phyloP scores from a whole-genome alignment of 2,797 vertebrate species.

The Chrysocyon brachyurus region DNA sequence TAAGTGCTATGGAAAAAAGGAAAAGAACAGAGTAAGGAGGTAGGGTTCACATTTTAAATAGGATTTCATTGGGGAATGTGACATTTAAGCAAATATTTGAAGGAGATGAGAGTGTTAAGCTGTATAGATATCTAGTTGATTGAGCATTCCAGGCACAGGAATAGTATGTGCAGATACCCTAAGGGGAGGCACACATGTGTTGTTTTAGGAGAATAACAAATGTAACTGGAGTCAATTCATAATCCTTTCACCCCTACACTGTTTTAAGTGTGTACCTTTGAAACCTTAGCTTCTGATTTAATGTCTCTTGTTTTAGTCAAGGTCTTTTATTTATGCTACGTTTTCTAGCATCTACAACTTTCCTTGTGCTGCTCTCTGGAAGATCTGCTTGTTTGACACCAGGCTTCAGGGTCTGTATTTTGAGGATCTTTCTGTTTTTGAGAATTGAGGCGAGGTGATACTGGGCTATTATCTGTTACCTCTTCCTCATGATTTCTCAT shows the following conservation, averaged over 20 bases:
- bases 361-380: neutral
- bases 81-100: constrained; percentile 29
- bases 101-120: neutral
- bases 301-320: neutral
- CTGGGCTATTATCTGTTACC: neutral
- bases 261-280: neutral
- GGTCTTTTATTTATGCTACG: neutral
- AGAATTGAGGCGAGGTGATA: neutral
- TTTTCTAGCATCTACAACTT: neutral
- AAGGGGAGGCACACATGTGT: neutral
- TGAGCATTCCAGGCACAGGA: neutral
- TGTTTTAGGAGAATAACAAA: neutral
- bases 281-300: neutral
- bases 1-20: constrained; percentile 43
- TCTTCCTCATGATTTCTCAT: neutral
- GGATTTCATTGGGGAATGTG: neutral
- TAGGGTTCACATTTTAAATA: constrained; percentile 56
- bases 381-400: neutral
- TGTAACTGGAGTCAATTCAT: neutral
- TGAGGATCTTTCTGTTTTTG: constrained; percentile 1
- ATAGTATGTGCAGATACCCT: neutral
- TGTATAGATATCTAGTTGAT: neutral
- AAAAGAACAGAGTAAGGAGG: neutral
- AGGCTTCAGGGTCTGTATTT: neutral
- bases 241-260: neutral